These are phyloP conservation scores for Brachypodius melanocephalos DNA, from an alignment of 2,113 vertebrate species.

Conservation along the genomic window DNA sequence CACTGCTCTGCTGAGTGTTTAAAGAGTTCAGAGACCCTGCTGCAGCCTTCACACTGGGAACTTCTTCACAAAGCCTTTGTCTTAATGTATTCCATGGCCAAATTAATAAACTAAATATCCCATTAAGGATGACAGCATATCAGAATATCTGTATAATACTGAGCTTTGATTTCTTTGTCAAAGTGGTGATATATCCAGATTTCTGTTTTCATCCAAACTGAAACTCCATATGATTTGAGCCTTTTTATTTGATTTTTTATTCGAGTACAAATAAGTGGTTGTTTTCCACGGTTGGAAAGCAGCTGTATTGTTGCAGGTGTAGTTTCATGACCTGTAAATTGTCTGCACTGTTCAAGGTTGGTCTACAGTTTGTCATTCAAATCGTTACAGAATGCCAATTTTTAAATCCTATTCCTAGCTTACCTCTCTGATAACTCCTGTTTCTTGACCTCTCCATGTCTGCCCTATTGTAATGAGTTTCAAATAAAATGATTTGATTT, in stretches of 20 bases:
- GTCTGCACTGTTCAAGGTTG: neutral
- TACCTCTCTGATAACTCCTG: neutral
- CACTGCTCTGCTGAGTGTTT: neutral
- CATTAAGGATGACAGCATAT: neutral
- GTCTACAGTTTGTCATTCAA: neutral
- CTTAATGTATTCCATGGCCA: neutral
- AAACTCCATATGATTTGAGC: neutral
- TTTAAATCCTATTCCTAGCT: neutral
- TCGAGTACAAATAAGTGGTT: neutral
- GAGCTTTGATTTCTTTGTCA: neutral
- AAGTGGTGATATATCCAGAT: neutral
- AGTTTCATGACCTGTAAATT: neutral
- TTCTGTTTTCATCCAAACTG: neutral
- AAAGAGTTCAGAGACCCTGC: neutral
- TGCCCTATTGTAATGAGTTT: neutral
- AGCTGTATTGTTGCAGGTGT: neutral
- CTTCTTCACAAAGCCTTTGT: neutral
- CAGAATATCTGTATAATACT: neutral
- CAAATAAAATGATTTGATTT: neutral
- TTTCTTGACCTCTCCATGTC: neutral
- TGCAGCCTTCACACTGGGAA: neutral
- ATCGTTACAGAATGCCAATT: neutral
- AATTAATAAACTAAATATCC: neutral
- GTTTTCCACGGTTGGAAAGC: neutral
- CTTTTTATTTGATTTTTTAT: neutral